A percentile compares a stretch with the other conserved stretches of the same genome.
Conservation (phyloP, 2,888 invertebrate genomes). For the Allophyes oxyacanthae region DNA sequence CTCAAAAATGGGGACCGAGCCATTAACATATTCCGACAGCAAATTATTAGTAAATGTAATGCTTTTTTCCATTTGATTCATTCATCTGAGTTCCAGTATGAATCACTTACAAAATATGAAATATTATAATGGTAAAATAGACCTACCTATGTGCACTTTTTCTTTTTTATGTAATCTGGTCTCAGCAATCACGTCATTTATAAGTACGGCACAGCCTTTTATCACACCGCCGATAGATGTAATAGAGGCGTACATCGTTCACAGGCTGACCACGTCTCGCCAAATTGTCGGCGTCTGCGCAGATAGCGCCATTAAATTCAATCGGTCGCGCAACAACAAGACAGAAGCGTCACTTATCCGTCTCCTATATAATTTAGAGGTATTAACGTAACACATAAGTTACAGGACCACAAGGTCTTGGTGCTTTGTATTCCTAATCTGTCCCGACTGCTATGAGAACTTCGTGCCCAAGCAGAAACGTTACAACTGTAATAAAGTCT, state of each 20-base stretch:
- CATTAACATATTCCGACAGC: no score
- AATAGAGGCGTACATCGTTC: constrained; percentile 52
- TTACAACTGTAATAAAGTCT: constrained; percentile 47
- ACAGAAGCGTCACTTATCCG: constrained; percentile 79
- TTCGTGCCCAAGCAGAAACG: constrained; percentile 43
- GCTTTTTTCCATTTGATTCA: no score
- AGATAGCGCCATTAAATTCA: constrained; percentile 85
- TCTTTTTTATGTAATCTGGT: constrained; percentile 46
- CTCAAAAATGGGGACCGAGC: no score
- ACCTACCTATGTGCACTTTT: constrained; percentile 34
- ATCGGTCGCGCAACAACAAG: constrained; percentile 70
- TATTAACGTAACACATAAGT: constrained; percentile 70
- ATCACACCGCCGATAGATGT: constrained; percentile 63
- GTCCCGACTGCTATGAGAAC: constrained; percentile 41
- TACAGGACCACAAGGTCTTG: constrained; percentile 54
- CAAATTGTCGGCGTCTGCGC: constrained; percentile 75
- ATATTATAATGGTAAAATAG: constrained; percentile 18
- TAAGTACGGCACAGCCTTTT: constrained; percentile 56
- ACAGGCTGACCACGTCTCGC: constrained; percentile 72
- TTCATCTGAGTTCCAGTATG: no score
- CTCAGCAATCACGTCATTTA: constrained; percentile 50
- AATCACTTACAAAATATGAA: no score
- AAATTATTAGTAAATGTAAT: no score
- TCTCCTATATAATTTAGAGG: constrained; percentile 80
- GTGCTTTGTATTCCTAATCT: constrained; percentile 74